phyloP scores from a whole-genome alignment of 2,797 vertebrate genomes.

The Lepilemur ruficaudatus region DNA sequence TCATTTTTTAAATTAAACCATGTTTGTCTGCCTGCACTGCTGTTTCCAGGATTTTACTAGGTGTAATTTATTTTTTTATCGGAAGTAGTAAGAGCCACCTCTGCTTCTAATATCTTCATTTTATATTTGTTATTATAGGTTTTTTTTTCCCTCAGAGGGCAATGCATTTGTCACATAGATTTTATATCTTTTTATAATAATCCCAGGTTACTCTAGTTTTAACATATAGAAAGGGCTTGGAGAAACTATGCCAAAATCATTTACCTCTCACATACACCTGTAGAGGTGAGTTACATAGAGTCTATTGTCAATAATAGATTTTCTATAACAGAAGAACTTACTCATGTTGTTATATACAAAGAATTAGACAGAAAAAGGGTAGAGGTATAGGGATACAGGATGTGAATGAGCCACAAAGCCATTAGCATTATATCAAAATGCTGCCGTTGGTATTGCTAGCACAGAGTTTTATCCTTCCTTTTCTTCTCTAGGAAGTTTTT shows the following conservation, averaged over 20 bases:
- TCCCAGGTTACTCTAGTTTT: neutral
- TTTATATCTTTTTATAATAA: neutral
- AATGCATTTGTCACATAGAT: neutral
- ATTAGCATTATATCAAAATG: neutral
- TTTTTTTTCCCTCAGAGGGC: neutral
- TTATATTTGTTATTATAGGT: neutral
- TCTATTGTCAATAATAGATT: neutral
- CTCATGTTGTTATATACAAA: neutral
- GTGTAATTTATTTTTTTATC: neutral
- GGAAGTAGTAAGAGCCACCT: neutral
- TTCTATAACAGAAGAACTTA: neutral
- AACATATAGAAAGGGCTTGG: neutral
- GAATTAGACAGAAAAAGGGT: neutral
- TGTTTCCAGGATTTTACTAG: neutral
- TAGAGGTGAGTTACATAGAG: neutral
- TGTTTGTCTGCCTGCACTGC: neutral
- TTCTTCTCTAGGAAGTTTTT: neutral
- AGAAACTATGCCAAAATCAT: neutral
- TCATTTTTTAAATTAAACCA: neutral
- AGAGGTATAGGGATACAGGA: neutral
- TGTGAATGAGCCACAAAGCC: neutral
- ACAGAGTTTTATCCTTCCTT: neutral
- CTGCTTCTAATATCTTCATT: neutral
- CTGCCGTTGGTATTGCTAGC: neutral
- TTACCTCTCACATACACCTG: neutral